Base-by-base conservation (phyloP, 2,888 invertebrate genomes). In the Resseliella maxima region DNA sequence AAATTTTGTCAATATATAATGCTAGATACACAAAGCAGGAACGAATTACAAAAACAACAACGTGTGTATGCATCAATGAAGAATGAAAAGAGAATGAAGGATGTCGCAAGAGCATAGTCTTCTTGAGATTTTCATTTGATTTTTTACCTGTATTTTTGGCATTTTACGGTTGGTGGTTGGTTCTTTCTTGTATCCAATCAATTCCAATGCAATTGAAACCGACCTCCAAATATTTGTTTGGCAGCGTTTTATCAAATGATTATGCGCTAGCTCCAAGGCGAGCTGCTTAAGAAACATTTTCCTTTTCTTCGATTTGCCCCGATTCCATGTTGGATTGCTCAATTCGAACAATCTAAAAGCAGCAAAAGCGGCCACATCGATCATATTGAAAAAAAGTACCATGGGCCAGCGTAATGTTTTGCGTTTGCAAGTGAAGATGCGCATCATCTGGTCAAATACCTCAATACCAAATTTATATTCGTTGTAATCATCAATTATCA, bases 211-310 rank as follows among this genome's bases (percentile, higher is more conserved):
- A 3, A 0, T 85, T 31, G 12, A 46, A 81, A 72, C 38, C 59
- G 8, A 86, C 86, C 64, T 87, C 18, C 64, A 87, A 15, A 87
- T 45, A 87, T 35, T 86, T 87, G 0, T 87, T 87, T 0, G 46
- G 87, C 83, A 88, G 87, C 72, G 31, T 1, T 72, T 72, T 15
- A 31, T 35, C 27, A 72, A 12, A 0, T 72, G 12, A 3, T 35
- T 31, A 1, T 31, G 5, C 0, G 72, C 72, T 15, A 72, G n/a
- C 1, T 72, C 35, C 5, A 31, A 72, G 1, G 72, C 27, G 0
- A 72, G 31, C 18, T 72, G 31, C 15, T 72, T 72, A 31, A 72
- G 15, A 72, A 31, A 72, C 5, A 12, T 31, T 35, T 72, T 72
- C 12, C 72, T 31, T 31, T 72, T 72, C 12, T 72, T 35, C 12